Evolutionary conservation across 2,888 invertebrate species (phyloP), one percentile per base, ranked within the genome.

Genomic region (Nipponacmea schrenckii): DNA sequence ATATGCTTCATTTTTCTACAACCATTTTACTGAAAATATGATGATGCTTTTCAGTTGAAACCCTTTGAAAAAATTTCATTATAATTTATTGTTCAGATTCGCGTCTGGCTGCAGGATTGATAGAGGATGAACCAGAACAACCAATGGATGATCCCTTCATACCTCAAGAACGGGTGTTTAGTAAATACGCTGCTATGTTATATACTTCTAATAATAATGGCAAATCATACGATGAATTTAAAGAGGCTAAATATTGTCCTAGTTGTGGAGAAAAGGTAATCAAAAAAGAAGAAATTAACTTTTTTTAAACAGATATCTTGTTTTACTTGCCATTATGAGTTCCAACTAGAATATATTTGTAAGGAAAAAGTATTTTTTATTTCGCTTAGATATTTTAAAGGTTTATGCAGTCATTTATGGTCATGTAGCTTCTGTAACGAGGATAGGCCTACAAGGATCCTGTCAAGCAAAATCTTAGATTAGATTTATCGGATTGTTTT

Each of bases 221-320:
- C 8, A 84, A 82, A 71, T 84, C 84, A 39, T 88, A 83, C 77
- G 85, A 87, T 46, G 86, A 86, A 73, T 84, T 87, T 71, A 85
- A 86, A 73, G 87, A 85, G 68, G 85, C 86, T 63, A 84, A 83
- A 67, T 87, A 80, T 74, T 88, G 88, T 74, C 73, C 81, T 8
- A 85, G 86, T 74, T 88, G 88, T 82, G 87, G 86, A 17, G 87
- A 88, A 76, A 88, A 88, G 84, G 88, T 87, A 50, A 31, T n/a
- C 24, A 10, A 39, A 62, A n/a, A 24, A 2, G 15, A 12, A 50
- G 5, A 48, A 45, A 24, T 67, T 7, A 20, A 44, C 12, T 1
- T 68, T 56, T 24, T 15, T 24, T 1, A 20, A 2, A 3, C 46
- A 12, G 20, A 45, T 48, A 3, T 26, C 20, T 24, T 48, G 10